Evolutionary conservation across 2,797 vertebrate species (phyloP), one percentile per base, ranked within the genome.

Genomic region (Anguilla anguilla): DNA sequence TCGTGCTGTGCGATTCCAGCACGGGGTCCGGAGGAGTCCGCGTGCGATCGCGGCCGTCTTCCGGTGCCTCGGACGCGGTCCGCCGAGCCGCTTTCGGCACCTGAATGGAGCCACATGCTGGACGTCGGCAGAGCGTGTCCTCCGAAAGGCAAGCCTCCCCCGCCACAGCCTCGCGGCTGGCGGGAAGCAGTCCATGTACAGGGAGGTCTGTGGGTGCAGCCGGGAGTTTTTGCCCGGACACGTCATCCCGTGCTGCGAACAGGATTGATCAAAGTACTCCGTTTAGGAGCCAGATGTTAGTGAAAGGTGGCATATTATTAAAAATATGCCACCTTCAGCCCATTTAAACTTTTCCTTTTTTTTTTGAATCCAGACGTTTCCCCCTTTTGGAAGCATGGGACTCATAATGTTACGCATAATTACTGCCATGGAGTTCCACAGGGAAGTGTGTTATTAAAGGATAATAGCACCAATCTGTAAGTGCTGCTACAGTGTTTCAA

Each of bases 41-140:
- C 31, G 15, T 77, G 28, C 5, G 22, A 43, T 77, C 15, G 4
- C 3, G 17, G 61, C 61, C 61, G 28, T 67, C 61, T 67, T 67
- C 61, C 22, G 22, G 61, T 67, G 61, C 4, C 61, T 67, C 22
- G 22, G 61, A 67, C 61, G 7, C 1, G 22, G 61, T 28, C 61
- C 35, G 31, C 19, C 19, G 17, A 35, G 74, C 6, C 6, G 35
- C 35, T 77, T 39, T 77, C 57, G 43, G 31, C 31, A 61, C 49
- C 55, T 81, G 77, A 87, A 15, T 87, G 49, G 72, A 81, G 77
- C 51, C 72, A 87, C 77, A 82, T 82, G 74, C 72, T 25, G 28
- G 86, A 53, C 79, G 6, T 39, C 25, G 22, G 19, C 19, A 11
- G 25, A 46, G 22, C 51, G 49, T 51, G 77, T 77, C 43, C 31